Conservation (phyloP, 2,888 invertebrate genomes). For the Sepiola atlantica region DNA sequence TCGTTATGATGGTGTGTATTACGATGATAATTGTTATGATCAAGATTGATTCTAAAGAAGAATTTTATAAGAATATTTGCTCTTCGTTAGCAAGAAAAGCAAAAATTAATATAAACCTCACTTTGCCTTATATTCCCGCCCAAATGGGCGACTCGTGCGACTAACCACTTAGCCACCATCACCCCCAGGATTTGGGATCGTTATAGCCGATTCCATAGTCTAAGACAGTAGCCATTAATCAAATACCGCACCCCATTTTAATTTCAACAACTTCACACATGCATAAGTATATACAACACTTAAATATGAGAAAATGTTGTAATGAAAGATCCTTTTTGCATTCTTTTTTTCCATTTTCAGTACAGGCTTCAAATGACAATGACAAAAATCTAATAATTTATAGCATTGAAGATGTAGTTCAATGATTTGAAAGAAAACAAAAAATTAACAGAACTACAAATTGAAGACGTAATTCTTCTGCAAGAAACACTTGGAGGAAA, state of each 20-base stretch:
- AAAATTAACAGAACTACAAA: neutral
- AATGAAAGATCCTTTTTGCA: neutral
- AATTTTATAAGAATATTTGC: neutral
- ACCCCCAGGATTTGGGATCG: too few relatives aligned
- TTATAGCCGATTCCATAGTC: too few relatives aligned
- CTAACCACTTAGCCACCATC: too few relatives aligned
- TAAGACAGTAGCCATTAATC: too few relatives aligned
- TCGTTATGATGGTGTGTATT: too few relatives aligned
- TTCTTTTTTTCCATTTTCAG: neutral
- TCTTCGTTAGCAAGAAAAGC: neutral
- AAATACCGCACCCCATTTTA: too few relatives aligned
- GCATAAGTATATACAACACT: neutral
- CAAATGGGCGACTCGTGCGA: neutral
- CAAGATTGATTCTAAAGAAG: too few relatives aligned
- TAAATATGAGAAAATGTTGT: neutral
- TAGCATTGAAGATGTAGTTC: neutral
- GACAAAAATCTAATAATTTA: neutral
- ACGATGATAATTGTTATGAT: neutral
- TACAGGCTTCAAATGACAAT: neutral
- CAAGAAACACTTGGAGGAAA: neutral
- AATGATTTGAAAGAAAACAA: neutral
- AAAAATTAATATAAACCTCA: conserved; percentile 32
- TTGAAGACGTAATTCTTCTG: neutral
- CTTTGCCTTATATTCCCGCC: neutral
- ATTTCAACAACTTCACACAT: neutral